These are phyloP conservation scores for Datnioides undecimradiatus DNA, from an alignment of 2,113 vertebrate species.

Conservation along the genomic window DNA sequence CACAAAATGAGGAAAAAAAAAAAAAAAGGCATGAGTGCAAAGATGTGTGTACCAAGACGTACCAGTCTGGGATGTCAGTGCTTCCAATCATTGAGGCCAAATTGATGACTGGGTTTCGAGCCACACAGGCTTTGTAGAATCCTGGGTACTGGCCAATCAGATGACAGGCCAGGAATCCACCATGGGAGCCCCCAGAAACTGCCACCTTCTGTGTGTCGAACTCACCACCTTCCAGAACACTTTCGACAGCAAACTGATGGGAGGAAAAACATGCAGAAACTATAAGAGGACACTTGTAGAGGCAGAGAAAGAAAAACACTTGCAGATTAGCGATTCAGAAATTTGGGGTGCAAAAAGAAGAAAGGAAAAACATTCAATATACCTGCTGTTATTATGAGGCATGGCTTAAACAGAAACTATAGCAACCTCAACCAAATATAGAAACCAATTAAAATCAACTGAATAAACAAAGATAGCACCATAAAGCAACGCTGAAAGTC, in stretches of 20 bases:
- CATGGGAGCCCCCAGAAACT: conserved; percentile 91
- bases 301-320: not conserved
- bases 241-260: conserved; percentile 89
- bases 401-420: conserved; percentile 3
- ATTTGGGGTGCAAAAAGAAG: not conserved
- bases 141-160: conserved; percentile 94
- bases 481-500: not conserved
- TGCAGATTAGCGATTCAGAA: not conserved
- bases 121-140: conserved; percentile 90
- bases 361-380: not conserved
- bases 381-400: not conserved
- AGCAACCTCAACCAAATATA: not conserved
- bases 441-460: not conserved
- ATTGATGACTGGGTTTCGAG: conserved; percentile 93
- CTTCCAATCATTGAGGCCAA: conserved; percentile 90
- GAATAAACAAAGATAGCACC: not conserved
- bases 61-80: conserved; percentile 98
- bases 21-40: not conserved
- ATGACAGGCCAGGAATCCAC: conserved; percentile 95
- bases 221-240: conserved; percentile 82
- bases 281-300: not conserved
- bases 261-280: not conserved
- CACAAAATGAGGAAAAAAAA: not conserved
- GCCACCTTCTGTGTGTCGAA: conserved; percentile 87
- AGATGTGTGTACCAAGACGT: conserved; percentile 10